Conservation (phyloP, 2,113 vertebrate genomes). For the Syngnathus floridae region DNA sequence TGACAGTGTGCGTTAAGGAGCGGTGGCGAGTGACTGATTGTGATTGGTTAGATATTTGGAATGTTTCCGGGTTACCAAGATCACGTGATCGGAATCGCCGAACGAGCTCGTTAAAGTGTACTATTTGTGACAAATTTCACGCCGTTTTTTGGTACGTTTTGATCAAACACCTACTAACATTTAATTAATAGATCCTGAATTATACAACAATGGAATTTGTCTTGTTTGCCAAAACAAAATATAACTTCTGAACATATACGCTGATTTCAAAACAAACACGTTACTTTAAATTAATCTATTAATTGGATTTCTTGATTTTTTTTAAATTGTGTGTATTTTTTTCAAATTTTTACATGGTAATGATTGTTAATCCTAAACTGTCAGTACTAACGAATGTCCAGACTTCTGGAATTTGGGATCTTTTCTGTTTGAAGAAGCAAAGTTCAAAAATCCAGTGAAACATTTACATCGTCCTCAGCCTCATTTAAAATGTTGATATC, state of each 20-base stretch:
- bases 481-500: neutral
- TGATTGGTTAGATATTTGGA: slow-evolving; percentile 51
- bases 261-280: neutral
- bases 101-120: slow-evolving; percentile 1
- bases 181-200: neutral
- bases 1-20: slow-evolving; percentile 55
- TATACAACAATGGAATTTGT: neutral
- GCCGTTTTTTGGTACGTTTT: neutral
- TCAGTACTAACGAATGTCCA: neutral
- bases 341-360: neutral
- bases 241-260: neutral
- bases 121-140: neutral
- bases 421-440: slow-evolving; percentile 48
- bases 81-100: slow-evolving; percentile 43
- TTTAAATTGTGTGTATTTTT: neutral
- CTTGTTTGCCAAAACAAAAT: neutral
- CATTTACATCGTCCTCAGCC: slow-evolving; percentile 43
- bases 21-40: slow-evolving; percentile 59
- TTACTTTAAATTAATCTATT: neutral
- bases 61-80: slow-evolving; percentile 59
- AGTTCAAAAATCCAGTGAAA: slow-evolving; percentile 55
- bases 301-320: no score
- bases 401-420: slow-evolving; percentile 8
- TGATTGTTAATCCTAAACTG: no score
- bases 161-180: neutral